Base-by-base conservation (phyloP, 2,888 invertebrate genomes). In the Mythimna impura region DNA sequence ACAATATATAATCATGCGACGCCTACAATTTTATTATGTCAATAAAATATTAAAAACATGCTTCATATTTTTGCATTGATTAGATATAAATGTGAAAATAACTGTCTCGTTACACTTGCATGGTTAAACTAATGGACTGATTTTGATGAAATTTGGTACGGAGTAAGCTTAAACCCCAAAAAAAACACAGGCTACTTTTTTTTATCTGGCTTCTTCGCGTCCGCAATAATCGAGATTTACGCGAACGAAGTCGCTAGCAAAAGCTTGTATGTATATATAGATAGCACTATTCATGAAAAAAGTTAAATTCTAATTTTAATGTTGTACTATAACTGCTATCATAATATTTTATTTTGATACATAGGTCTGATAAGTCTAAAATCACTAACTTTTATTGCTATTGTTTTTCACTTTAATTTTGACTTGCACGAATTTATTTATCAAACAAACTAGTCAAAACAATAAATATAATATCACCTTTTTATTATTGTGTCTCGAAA, bases 401-500 rank as follows among this genome's bases (percentile, higher is more conserved):
- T 58, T 30, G 14, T 43, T 66, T 17, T 66, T 52, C 20, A 52
- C 8, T 4, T 36, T 64, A 30, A 30, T 55, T 68, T 72, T 68
- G 54, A 76, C 54, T 69, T 54, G 17, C 60, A 50, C 12, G 58
- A 66, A 66, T 68, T 55, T 75, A 60, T 65, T 58, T 64, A 68
- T 70, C n/a, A 70, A 69, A 58, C 12, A 63, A 58, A 66, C 78
- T 78, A 81, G 76, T 80, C 81, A 66, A 74, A 67, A 65, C 14
- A 57, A 5, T 64, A 43, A 40, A 67, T 65, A 66, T 58, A 10
- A 17, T 66, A 66, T 66, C 47, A 7, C 9, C 34, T 36, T 60
- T 8, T 22, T 12, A 47, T 14, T 36, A 54, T 58, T 20, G 43
- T 62, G 22, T 70, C 54, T 75, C 69, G 61, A 76, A 73, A 73